Conservation (phyloP, 2,888 invertebrate genomes). For the Dolichomitus sp. region DNA sequence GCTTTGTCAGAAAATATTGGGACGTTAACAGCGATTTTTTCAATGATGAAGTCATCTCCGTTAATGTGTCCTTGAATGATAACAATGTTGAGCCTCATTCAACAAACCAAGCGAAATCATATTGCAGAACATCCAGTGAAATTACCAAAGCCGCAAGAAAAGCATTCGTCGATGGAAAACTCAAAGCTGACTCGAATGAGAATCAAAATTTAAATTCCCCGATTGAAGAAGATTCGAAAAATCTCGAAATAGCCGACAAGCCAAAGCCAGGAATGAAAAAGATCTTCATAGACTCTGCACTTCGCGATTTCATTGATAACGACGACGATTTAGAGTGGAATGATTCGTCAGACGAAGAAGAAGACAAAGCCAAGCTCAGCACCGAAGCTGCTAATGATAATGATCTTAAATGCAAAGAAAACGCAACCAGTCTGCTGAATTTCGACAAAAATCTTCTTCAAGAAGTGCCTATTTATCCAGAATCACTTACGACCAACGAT, state of each 20-base stretch:
- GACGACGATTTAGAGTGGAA: slow-evolving; percentile 54
- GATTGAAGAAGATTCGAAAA: background rate
- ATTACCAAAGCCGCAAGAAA: slow-evolving; percentile 26
- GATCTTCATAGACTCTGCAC: slow-evolving; percentile 66
- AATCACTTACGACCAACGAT: background rate
- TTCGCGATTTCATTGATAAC: slow-evolving; percentile 66
- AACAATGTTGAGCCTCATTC: background rate
- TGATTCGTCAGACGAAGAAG: slow-evolving; percentile 44
- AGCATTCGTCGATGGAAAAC: slow-evolving; percentile 46
- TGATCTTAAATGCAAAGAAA: slow-evolving; percentile 14
- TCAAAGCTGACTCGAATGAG: slow-evolving; percentile 2
- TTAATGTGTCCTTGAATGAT: background rate
- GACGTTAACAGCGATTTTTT: background rate
- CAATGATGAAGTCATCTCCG: background rate
- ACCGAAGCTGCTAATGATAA: background rate
- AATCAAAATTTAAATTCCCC: slow-evolving; percentile 1
- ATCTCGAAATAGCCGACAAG: background rate
- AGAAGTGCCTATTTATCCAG: slow-evolving; percentile 22
- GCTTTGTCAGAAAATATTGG: slow-evolving; percentile 44
- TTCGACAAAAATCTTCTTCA: slow-evolving; percentile 31
- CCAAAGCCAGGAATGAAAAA: slow-evolving; percentile 36
- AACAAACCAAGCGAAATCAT: background rate
- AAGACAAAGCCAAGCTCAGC: slow-evolving; percentile 1
- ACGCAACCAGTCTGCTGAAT: slow-evolving; percentile 27
- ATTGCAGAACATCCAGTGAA: slow-evolving; percentile 22